These are phyloP conservation scores for Dioctria linearis DNA, from an alignment of 2,888 invertebrate genomes.

Conservation along the genomic window DNA sequence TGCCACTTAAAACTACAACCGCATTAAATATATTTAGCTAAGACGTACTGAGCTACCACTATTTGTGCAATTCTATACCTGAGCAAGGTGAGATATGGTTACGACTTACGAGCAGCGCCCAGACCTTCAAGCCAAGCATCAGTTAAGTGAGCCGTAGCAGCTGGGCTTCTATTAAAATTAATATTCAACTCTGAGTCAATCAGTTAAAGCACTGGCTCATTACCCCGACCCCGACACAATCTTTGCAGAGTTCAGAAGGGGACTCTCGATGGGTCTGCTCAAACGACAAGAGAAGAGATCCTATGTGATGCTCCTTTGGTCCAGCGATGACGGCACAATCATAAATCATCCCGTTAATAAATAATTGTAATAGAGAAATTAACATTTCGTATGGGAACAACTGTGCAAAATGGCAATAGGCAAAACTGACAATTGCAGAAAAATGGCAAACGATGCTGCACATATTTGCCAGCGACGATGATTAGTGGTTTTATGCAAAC, in stretches of 20 bases:
- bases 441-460: constrained; percentile 7
- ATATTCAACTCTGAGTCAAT: constrained; percentile 35
- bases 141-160: constrained; percentile 1
- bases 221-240: not conserved
- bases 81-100: constrained; percentile 36
- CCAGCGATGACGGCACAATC: constrained; percentile 12
- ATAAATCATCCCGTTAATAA: constrained; percentile 41
- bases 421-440: constrained; percentile 22
- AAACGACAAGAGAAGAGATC: not conserved
- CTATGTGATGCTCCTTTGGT: not conserved
- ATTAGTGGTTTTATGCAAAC: constrained; percentile 20
- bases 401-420: not conserved
- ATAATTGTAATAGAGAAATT: constrained; percentile 52
- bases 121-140: constrained; percentile 20
- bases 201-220: constrained; percentile 29
- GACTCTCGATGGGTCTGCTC: not conserved
- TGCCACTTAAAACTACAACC: constrained; percentile 27
- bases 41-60: constrained; percentile 15
- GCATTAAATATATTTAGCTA: constrained; percentile 29
- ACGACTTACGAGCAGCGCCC: not conserved
- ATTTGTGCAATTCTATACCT: constrained; percentile 25
- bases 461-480: constrained; percentile 14
- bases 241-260: not conserved
- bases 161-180: constrained; percentile 36
- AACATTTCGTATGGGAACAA: constrained; percentile 48